Evolutionary conservation across 2,113 vertebrate genomes (phyloP), one percentile per base, ranked within the genome.

Genomic region (Salvelinus sp.): DNA sequence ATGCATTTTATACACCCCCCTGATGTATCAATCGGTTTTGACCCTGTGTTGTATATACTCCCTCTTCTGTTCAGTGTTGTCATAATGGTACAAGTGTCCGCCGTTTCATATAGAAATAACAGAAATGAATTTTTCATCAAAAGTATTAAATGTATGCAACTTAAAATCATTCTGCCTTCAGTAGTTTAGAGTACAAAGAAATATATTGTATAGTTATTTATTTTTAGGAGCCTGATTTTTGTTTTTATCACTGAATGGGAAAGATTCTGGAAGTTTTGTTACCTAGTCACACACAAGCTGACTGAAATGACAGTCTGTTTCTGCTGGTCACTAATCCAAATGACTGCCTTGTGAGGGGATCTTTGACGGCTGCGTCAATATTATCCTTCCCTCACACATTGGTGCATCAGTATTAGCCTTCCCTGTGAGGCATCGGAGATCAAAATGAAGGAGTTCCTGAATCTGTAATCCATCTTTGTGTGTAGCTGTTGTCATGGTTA

Each of bases 131-230:
- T 78, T 78, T 79, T 91, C 82, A 76, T 87, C 84, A 92, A 92
- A 89, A 79, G 85, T 92, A 91, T 92, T 93, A 93, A 70, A 77
- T 92, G 88, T 92, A 92, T 89, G 87, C 90, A 89, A 90, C 82
- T 84, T 90, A 91, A 88, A 85, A 87, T 87, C 84, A 82, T 89
- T 70, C 75, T 84, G 87, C 88, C 54, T 88, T 82, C 78, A 80
- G 85, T 92, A 90, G 78, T 74, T 38, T 76, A 57, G 87, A 81
- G 75, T 86, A 80, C 79, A 81, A 76, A 76, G 89, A 79, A 79
- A 87, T 93, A 90, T 92, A 89, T 90, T 92, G 89, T 92, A 91
- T 84, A 91, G 89, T 85, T 91, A 93, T 92, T 91, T 91, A 90
- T 92, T 89, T 91, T 69, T 77, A 77, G 60, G 38, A 64, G 70